phyloP scores from a whole-genome alignment of 2,888 invertebrate genomes.

The Hirtodrosophila histrioides region DNA sequence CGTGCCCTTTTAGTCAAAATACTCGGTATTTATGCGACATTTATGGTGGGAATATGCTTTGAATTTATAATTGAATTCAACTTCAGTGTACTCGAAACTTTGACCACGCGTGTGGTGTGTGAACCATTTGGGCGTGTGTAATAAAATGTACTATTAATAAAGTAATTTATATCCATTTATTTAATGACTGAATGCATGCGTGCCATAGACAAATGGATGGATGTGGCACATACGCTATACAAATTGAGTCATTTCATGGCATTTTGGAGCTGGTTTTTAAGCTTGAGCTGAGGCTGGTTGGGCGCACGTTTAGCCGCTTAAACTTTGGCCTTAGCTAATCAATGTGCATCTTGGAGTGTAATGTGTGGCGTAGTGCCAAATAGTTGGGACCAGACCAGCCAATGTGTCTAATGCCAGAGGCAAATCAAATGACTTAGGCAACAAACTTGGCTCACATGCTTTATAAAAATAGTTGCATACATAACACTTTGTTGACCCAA shows the following conservation, averaged over 20 bases:
- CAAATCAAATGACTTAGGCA: constrained; percentile 65
- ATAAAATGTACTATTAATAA: constrained; percentile 38
- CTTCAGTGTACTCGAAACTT: neutral
- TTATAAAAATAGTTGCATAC: constrained; percentile 61
- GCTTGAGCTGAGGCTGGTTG: constrained; percentile 12
- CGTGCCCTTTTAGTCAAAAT: constrained; percentile 62
- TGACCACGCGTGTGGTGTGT: constrained; percentile 47
- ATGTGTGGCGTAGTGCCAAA: constrained; percentile 67
- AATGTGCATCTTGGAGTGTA: constrained; percentile 66
- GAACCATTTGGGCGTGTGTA: constrained; percentile 43
- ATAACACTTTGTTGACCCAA: constrained; percentile 76
- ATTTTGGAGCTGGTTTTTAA: constrained; percentile 20
- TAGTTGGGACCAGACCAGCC: constrained; percentile 19
- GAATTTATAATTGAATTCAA: constrained; percentile 56
- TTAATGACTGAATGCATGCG: constrained; percentile 39
- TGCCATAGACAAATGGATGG: constrained; percentile 34
- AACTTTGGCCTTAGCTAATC: constrained; percentile 70
- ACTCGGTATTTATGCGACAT: constrained; percentile 62
- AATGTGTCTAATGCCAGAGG: constrained; percentile 57
- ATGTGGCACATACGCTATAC: constrained; percentile 14
- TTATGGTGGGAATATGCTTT: constrained; percentile 71
- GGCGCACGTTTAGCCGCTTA: constrained; percentile 75
- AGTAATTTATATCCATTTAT: constrained; percentile 54
- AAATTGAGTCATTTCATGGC: constrained; percentile 67
- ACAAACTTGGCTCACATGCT: constrained; percentile 71